Base-by-base conservation (phyloP, 1,140 invertebrate genomes). In the Colletes gigas region DNA sequence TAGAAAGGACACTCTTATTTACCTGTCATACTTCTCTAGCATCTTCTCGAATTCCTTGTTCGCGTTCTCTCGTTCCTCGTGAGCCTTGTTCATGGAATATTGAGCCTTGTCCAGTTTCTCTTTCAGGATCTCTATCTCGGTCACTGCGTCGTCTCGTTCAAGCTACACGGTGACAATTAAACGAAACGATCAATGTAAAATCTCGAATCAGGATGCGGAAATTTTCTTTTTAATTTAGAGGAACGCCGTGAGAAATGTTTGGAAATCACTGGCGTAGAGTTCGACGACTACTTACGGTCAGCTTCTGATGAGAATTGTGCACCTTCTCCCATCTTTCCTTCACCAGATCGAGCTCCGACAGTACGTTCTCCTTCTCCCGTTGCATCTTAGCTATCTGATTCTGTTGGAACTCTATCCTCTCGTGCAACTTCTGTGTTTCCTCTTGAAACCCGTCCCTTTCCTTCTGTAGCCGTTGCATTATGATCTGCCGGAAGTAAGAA, bases 11-110 rank as follows among this genome's bases (percentile, higher is more conserved):
- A 21, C 15, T 4, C 9, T 71, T 9, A 74, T 82, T 91, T 95
- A 97, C 96, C 97, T 96, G 93, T 98, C 98, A 91, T 98, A 98
- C 94, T 98, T 98, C 93, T 98, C 98, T 85, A 98, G 93, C 93
- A 98, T 96, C 93, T 98, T 97, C 89, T 98, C 97, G 90, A 98
- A 97, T 93, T 99, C 98, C 93, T 97, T 97, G 93, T 97, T 97
- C 55, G 96, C 95, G 68, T 94, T 96, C 88, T 98, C 98, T 87
- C 97, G 97, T 87, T 98, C 98, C 88, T 98, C 97, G 77, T 97
- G 95, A 0, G 96, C 95, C 92, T 98, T 98, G 89, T 96, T 96
- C 68, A 96, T 94, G 39, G 96, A 94, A 81, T 96, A 96, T 57
- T 98, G 95, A 50, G 96, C 94, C 91, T 98, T 98, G 67, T 98